phyloP scores from a whole-genome alignment of 2,113 vertebrate species.

The Phycodurus eques region DNA sequence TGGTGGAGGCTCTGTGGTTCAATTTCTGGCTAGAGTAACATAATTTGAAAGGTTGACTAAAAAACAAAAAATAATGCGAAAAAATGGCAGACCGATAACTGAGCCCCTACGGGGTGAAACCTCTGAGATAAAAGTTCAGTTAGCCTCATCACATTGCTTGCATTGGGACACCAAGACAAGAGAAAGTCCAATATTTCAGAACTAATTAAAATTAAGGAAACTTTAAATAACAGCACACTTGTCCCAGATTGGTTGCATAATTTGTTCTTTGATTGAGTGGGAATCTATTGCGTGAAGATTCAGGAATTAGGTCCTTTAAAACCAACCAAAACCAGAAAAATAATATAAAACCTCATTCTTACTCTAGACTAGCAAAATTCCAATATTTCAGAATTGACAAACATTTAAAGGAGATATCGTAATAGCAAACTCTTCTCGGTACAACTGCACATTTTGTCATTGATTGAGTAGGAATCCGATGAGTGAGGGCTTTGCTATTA shows the following conservation, averaged over 20 bases:
- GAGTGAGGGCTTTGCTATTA: not conserved
- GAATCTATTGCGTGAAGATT: no score
- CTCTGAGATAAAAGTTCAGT: conserved; percentile 52
- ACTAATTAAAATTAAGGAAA: not conserved
- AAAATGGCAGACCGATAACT: conserved; percentile 14
- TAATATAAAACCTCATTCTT: not conserved
- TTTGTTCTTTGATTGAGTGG: not conserved
- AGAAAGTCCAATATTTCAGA: not conserved
- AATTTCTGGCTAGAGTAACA: not conserved
- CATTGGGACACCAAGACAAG: not conserved
- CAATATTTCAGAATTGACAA: not conserved
- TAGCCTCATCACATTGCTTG: not conserved
- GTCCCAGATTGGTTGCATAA: not conserved
- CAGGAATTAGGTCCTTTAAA: not conserved
- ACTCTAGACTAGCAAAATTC: not conserved
- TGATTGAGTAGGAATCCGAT: not conserved
- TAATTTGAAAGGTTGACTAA: not conserved
- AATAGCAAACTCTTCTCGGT: not conserved
- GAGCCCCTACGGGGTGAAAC: conserved; percentile 32
- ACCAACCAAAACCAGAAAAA: not conserved
- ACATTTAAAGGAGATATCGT: not conserved
- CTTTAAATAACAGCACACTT: not conserved
- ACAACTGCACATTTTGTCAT: not conserved
- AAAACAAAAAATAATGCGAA: conserved; percentile 23
- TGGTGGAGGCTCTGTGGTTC: not conserved